These are phyloP conservation scores for Malacosoma neustria DNA, from an alignment of 2,888 invertebrate species.

Conservation along the genomic window DNA sequence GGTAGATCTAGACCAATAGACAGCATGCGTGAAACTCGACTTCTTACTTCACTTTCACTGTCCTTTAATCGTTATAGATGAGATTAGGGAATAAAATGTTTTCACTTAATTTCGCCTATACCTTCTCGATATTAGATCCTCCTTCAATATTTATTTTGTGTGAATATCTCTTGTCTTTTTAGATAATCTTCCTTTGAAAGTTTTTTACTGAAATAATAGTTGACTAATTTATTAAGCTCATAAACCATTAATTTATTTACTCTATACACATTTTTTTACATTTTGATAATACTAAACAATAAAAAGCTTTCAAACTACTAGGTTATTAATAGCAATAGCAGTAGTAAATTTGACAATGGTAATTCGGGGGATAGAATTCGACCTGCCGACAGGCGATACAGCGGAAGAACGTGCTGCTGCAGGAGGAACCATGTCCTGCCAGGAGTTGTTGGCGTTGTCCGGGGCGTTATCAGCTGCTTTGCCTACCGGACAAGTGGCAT, in stretches of 20 bases:
- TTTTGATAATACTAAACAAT: conserved; percentile 5
- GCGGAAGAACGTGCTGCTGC: conserved; percentile 58
- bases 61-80: conserved; percentile 25
- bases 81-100: conserved; percentile 13
- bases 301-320: conserved; percentile 18
- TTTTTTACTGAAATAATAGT: background rate
- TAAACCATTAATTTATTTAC: conserved; percentile 3
- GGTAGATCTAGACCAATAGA: conserved; percentile 67
- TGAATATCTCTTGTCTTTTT: conserved; percentile 7
- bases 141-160: conserved; percentile 11
- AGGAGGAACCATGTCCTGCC: conserved; percentile 85
- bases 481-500: conserved; percentile 89
- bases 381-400: conserved; percentile 64
- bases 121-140: conserved; percentile 19
- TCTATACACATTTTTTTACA: conserved; percentile 1
- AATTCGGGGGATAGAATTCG: conserved; percentile 56
- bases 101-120: conserved; percentile 21
- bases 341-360: conserved; percentile 30
- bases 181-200: background rate
- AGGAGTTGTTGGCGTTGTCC: conserved; percentile 92
- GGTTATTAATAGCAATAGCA: conserved; percentile 9
- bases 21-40: conserved; percentile 44
- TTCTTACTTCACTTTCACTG: conserved; percentile 34
- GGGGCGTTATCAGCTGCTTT: conserved; percentile 94
- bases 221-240: background rate